phyloP scores from a whole-genome alignment of 2,888 invertebrate genomes.

The Athetis lepigone region DNA sequence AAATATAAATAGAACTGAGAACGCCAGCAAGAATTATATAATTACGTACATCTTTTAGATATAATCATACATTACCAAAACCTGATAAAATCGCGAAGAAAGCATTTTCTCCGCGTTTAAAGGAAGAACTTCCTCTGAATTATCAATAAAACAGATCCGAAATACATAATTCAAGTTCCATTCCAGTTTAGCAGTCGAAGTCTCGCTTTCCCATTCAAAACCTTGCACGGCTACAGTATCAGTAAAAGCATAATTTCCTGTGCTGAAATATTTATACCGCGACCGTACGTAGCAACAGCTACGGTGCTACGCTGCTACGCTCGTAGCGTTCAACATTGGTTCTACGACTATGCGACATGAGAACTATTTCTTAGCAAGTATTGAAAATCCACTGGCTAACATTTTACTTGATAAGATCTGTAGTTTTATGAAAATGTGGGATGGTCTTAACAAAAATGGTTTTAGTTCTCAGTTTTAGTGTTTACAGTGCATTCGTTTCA shows the following conservation, averaged over 20 bases:
- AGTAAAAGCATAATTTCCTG: constrained; percentile 88
- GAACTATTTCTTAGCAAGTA: constrained; percentile 50
- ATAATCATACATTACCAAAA: neutral
- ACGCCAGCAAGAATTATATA: too few relatives aligned
- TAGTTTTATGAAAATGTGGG: constrained; percentile 41
- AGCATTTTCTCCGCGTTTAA: constrained; percentile 47
- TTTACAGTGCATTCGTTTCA: too few relatives aligned
- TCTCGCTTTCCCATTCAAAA: constrained; percentile 81
- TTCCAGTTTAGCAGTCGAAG: constrained; percentile 75
- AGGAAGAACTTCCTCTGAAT: constrained; percentile 56
- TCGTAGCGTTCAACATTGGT: constrained; percentile 76
- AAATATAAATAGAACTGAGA: neutral
- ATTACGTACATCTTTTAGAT: too few relatives aligned
- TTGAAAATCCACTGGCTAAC: constrained; percentile 43
- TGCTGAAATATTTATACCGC: constrained; percentile 88
- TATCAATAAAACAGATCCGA: constrained; percentile 68
- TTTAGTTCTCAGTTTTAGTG: too few relatives aligned
- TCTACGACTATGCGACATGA: constrained; percentile 66
- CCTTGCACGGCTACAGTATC: constrained; percentile 79
- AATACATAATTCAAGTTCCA: constrained; percentile 75
- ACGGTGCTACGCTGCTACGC: constrained; percentile 67
- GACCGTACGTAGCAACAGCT: constrained; percentile 73
- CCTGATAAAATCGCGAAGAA: constrained; percentile 27
- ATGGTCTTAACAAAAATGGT: constrained; percentile 9
- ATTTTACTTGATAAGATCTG: constrained; percentile 42